Base-by-base conservation (phyloP, 2,888 invertebrate species). In the Trisateles emortualis region DNA sequence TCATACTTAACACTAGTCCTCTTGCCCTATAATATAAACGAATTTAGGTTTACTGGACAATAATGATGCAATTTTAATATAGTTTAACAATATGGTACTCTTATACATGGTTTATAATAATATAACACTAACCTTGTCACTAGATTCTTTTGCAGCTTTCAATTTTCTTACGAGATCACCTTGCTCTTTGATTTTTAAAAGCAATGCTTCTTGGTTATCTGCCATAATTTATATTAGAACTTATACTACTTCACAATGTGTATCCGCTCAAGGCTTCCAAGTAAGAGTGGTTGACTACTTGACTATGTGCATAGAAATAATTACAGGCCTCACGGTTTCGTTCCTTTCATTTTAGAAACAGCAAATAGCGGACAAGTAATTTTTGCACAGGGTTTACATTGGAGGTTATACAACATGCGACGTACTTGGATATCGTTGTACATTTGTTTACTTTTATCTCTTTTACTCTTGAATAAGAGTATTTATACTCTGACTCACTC, bases 101-200 rank as follows among this genome's bases (percentile, higher is more conserved):
- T 14, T 16, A 5, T 5, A 8, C n/a, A 19, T 3, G 11, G 13
- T 22, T 24, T 9, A 3, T 10, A 17, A 16, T 3, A 29, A 38
- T 39, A 32, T 9, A 3, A 39, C 0, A 57, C 67, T 52, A 43
- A 97, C 97, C 96, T 95, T 95, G 68, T 95, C 95, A 83, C 94
- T 95, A 45, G 95, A 94, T 86, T 96, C 96, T 88, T 97, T 97
- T 24, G 95, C 95, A 64, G 95, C 93, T 91, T 98, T 98, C 60
- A 97, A 90, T 89, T 96, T 96, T 77, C 97, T 94, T 44, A 98
- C 96, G 69, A 96, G 85, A 83, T 97, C 96, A 64, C 97, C 97
- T 87, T 97, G 97, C 76, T 89, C 90, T 79, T 91, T 87, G 52
- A 92, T 92, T 86, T 90, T 85, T 62, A 85, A 81, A 52, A 84